Percentiles rank a stretch among this genome's conserved stretches.
phyloP scores from a whole-genome alignment of 2,113 vertebrate genomes.

The Pandion haliaetus region DNA sequence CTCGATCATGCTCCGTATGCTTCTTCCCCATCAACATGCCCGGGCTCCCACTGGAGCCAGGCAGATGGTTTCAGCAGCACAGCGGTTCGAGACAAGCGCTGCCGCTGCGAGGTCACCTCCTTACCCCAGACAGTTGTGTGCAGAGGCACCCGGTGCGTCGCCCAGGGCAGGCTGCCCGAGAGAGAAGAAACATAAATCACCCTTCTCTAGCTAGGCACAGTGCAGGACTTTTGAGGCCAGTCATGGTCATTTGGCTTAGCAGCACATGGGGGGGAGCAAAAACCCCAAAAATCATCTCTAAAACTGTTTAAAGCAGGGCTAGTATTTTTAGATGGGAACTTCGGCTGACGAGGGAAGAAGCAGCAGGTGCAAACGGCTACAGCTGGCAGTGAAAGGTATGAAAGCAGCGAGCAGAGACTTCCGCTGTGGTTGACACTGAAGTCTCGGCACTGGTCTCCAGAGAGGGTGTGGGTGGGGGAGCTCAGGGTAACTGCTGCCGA shows the following conservation, averaged over 20 bases:
- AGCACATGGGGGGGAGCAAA: background rate
- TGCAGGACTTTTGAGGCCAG: background rate
- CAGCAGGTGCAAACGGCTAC: slow-evolving; percentile 67
- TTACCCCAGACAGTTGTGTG: no score
- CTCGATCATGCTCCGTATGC: background rate
- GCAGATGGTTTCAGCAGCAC: background rate
- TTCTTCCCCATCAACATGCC: background rate
- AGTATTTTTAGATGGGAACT: slow-evolving; percentile 43
- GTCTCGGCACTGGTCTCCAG: slow-evolving; percentile 32
- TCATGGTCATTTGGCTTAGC: background rate
- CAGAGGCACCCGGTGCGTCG: background rate
- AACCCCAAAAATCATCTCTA: background rate
- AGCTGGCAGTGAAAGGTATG: slow-evolving; percentile 78
- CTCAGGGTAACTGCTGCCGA: background rate
- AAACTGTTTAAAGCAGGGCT: background rate
- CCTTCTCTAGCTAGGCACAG: background rate
- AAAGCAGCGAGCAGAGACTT: slow-evolving; percentile 67
- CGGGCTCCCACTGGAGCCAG: background rate
- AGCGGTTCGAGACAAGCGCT: background rate
- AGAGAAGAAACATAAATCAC: background rate
- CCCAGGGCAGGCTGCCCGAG: background rate
- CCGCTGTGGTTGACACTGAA: slow-evolving; percentile 62
- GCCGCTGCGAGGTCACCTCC: background rate
- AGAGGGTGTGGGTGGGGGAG: slow-evolving; percentile 20
- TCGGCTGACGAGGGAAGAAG: background rate